These are phyloP conservation scores for Phania funesta DNA, from an alignment of 2,888 invertebrate genomes.

Conservation along the genomic window DNA sequence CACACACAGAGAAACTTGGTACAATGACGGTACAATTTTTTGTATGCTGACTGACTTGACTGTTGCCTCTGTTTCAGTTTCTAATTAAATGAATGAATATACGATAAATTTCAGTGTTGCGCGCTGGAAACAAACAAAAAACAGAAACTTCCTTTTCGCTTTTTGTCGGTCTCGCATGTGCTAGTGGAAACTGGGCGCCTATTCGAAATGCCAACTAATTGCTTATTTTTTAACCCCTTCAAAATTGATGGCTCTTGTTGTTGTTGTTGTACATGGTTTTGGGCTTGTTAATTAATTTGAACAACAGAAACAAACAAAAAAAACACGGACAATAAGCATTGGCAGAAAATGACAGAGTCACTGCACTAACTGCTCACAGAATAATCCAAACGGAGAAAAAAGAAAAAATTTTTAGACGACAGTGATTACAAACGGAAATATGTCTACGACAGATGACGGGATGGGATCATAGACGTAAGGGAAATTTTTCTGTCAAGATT, in stretches of 20 bases:
- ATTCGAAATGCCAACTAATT: constrained; percentile 72
- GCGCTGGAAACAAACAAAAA: constrained; percentile 19
- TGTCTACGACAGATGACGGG: too few species aligned
- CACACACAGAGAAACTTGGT: constrained; percentile 13
- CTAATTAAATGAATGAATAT: constrained; percentile 65
- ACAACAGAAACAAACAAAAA: constrained; percentile 61
- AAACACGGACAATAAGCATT: constrained; percentile 25
- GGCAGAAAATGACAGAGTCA: constrained; percentile 51
- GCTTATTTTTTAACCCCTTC: constrained; percentile 78
- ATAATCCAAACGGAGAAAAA: constrained; percentile 26
- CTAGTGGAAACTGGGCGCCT: constrained; percentile 69
- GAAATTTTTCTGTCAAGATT: not conserved
- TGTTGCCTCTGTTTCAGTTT: constrained; percentile 60
- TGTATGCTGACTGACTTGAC: constrained; percentile 56
- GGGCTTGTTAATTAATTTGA: constrained; percentile 76
- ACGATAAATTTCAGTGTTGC: constrained; percentile 43
- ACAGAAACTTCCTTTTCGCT: constrained; percentile 47
- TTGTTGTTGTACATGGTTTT: constrained; percentile 67
- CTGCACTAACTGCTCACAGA: constrained; percentile 69
- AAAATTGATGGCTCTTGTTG: constrained; percentile 67
- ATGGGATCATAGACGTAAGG: not conserved
- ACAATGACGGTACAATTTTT: constrained; percentile 61
- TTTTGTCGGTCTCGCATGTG: constrained; percentile 44
- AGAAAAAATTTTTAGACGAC: constrained; percentile 17
- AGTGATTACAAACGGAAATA: constrained; percentile 2